Percentiles rank a stretch among this genome's conserved stretches.
These are phyloP conservation scores for Eilema depressum DNA, from an alignment of 2,888 invertebrate genomes.

Conservation along the genomic window DNA sequence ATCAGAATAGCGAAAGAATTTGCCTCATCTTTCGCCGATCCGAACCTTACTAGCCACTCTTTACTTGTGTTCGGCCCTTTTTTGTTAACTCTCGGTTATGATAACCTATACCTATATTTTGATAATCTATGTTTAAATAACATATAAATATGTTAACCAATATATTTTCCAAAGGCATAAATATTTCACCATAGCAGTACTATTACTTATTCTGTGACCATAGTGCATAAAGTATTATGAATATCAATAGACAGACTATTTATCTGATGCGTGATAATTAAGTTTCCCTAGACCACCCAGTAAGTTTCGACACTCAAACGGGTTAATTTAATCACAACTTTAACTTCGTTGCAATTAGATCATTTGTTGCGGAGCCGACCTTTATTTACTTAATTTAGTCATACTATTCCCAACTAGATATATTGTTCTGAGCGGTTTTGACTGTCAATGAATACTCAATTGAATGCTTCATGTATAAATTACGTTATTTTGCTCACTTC, in stretches of 20 bases:
- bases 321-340: conserved; percentile 49
- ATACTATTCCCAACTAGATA: neutral
- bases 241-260: neutral
- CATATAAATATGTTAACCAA: too few species aligned
- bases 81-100: too few species aligned
- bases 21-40: neutral
- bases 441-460: neutral
- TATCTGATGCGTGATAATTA: neutral
- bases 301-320: conserved; percentile 16
- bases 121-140: too few species aligned
- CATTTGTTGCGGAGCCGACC: conserved; percentile 34
- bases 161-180: neutral
- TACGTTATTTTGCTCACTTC: neutral
- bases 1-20: too few species aligned
- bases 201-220: too few species aligned
- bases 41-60: neutral
- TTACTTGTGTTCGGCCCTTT: too few species aligned
- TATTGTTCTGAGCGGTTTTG: neutral
- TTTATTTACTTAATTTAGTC: conserved; percentile 49
- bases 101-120: too few species aligned
- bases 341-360: conserved; percentile 50
- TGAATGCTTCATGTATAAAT: neutral
- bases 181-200: neutral
- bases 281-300: neutral
- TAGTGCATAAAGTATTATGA: neutral